Percentiles rank a stretch among this genome's conserved stretches.
Conservation (phyloP, 2,888 invertebrate species). For the Campaea margaritaria region DNA sequence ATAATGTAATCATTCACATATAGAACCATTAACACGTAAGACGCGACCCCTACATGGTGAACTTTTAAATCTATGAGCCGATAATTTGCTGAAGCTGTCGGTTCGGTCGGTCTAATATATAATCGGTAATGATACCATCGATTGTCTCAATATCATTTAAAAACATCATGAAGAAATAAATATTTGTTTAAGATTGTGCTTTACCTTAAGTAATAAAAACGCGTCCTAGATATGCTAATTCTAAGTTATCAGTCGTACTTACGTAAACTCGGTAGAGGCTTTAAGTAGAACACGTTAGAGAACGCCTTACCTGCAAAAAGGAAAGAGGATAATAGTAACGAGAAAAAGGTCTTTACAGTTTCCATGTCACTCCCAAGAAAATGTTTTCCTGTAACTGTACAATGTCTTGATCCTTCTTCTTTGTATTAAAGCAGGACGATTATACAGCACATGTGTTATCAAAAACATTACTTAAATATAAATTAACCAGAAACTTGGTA, state of each 20-base stretch:
- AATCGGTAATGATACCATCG: too few species aligned
- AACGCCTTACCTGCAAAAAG: constrained; percentile 46
- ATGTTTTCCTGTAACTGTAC: not conserved
- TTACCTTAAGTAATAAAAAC: too few species aligned
- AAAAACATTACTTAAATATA: constrained; percentile 29
- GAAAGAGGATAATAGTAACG: constrained; percentile 23
- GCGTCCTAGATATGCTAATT: too few species aligned
- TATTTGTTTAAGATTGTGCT: too few species aligned
- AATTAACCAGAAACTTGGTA: constrained; percentile 39
- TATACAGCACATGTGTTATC: constrained; percentile 11
- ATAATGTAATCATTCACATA: too few species aligned
- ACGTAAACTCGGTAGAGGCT: constrained; percentile 5
- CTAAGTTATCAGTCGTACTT: constrained; percentile 5
- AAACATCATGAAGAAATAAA: too few species aligned
- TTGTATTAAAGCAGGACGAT: not conserved
- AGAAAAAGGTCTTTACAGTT: constrained; percentile 4
- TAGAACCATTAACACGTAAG: too few species aligned
- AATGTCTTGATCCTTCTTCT: constrained; percentile 4
- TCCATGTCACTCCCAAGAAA: not conserved
- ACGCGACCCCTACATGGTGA: too few species aligned
- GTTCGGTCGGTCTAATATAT: too few species aligned
- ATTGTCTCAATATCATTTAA: too few species aligned
- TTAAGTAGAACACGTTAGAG: constrained; percentile 2
- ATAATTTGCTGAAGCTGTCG: too few species aligned
- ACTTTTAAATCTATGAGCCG: too few species aligned